Conservation (phyloP, 1,140 invertebrate genomes). For the Drosophila guanche region DNA sequence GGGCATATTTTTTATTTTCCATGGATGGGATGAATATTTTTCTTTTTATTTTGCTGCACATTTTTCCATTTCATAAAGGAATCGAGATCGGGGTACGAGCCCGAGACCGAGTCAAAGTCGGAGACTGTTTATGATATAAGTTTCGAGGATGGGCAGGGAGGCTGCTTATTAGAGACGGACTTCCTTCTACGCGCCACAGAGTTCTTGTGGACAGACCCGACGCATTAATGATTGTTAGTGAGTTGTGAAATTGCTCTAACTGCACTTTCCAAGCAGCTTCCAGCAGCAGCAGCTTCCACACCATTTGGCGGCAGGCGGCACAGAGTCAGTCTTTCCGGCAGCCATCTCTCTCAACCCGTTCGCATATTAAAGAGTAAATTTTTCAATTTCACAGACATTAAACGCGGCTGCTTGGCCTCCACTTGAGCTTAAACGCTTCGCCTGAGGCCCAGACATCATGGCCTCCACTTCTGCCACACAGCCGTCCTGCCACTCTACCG, state of each 20-base stretch:
- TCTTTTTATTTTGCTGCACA: slow-evolving; percentile 70
- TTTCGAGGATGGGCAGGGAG: slow-evolving; percentile 47
- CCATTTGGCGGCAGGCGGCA: slow-evolving; percentile 61
- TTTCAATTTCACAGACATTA: slow-evolving; percentile 82
- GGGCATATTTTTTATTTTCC: slow-evolving; percentile 44
- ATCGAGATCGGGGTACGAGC: slow-evolving; percentile 39
- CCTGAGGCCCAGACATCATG: slow-evolving; percentile 46
- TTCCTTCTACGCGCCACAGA: slow-evolving; percentile 44
- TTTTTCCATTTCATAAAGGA: slow-evolving; percentile 81
- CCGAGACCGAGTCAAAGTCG: too few species aligned
- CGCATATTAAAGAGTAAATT: slow-evolving; percentile 81
- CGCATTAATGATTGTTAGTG: slow-evolving; percentile 82
- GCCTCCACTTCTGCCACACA: slow-evolving; percentile 3
- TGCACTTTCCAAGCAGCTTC: slow-evolving; percentile 66
- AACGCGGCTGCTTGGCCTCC: slow-evolving; percentile 64
- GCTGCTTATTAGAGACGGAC: slow-evolving; percentile 73
- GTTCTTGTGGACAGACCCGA: slow-evolving; percentile 31
- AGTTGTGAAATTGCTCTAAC: slow-evolving; percentile 82
- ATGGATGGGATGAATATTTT: slow-evolving; percentile 34
- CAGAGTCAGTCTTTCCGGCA: slow-evolving; percentile 75
- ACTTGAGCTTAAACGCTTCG: slow-evolving; percentile 72
- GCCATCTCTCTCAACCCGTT: slow-evolving; percentile 50
- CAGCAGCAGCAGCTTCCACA: slow-evolving; percentile 63
- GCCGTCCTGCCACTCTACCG: slow-evolving; percentile 7
- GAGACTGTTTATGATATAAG: slow-evolving; percentile 74